A percentile compares a stretch with the other conserved stretches of the same genome.
These are phyloP conservation scores for Philantomba maxwellii DNA, from an alignment of 2,113 vertebrate genomes.

Conservation along the genomic window DNA sequence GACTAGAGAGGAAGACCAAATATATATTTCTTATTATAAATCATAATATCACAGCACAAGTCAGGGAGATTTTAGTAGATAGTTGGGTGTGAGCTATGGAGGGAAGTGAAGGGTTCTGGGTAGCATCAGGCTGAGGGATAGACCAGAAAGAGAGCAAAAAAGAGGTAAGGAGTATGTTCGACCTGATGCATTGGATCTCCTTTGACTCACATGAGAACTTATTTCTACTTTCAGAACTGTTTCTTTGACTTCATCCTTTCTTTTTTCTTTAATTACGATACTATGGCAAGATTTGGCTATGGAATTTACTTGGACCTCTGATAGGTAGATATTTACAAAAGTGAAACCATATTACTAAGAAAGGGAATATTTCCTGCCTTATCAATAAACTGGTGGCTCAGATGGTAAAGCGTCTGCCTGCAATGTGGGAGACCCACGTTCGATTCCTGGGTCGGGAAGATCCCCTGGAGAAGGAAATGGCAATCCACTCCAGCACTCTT, in stretches of 20 bases:
- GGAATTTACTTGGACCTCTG: not conserved
- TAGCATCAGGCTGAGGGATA: not conserved
- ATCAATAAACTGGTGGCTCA: not conserved
- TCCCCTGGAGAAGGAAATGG: too few relatives aligned
- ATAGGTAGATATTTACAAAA: not conserved
- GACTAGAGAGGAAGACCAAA: too few relatives aligned
- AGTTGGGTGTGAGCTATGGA: not conserved
- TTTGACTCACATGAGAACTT: not conserved
- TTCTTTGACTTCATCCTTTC: not conserved
- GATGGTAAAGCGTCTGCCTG: too few relatives aligned
- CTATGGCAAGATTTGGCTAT: not conserved
- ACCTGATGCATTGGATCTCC: not conserved
- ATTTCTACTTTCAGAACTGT: not conserved
- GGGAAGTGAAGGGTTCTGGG: not conserved
- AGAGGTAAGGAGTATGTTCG: not conserved
- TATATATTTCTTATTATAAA: too few relatives aligned
- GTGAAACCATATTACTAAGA: not conserved
- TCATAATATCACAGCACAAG: too few relatives aligned
- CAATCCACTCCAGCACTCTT: too few relatives aligned
- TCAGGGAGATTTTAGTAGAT: not conserved
- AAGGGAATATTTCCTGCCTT: not conserved
- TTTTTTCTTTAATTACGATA: not conserved
- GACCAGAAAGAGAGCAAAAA: fast-evolving
- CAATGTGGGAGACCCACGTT: too few relatives aligned
- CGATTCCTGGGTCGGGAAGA: too few relatives aligned